A percentile compares a stretch with the other conserved stretches of the same genome.
Conservation (phyloP, 2,113 vertebrate genomes). For the Limanda limanda region DNA sequence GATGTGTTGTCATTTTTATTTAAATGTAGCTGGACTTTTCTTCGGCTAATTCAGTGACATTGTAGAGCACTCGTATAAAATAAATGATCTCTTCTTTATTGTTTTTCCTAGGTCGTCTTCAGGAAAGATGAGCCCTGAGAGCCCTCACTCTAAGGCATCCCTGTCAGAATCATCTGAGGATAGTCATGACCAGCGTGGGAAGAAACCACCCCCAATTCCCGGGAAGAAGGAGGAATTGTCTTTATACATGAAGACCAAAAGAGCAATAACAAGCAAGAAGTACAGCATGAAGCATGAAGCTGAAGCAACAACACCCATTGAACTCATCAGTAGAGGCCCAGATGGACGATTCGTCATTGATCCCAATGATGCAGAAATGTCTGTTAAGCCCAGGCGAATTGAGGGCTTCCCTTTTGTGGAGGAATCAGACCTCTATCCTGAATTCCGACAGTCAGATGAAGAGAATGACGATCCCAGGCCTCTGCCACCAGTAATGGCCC, state of each 20-base stretch:
- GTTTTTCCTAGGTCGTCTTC: conserved; percentile 89
- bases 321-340: conserved; percentile 96
- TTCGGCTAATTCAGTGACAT: not conserved
- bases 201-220: conserved; percentile 89
- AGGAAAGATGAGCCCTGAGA: conserved; percentile 96
- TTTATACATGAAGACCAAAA: conserved; percentile 97
- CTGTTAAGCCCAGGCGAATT: conserved; percentile 90
- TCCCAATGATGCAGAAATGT: conserved; percentile 87
- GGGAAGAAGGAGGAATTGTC: conserved; percentile 95
- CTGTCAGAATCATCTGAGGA: conserved; percentile 95
- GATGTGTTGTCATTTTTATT: not conserved
- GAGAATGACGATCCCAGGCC: conserved; percentile 94
- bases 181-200: conserved; percentile 88
- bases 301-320: conserved; percentile 94
- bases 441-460: conserved; percentile 97
- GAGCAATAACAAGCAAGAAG: conserved; percentile 98
- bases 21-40: not conserved
- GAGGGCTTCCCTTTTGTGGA: conserved; percentile 99
- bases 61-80: not conserved
- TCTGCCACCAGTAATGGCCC: conserved; percentile 89
- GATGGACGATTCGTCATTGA: conserved; percentile 97
- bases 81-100: conserved; percentile 28
- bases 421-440: conserved; percentile 97
- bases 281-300: conserved; percentile 93
- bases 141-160: conserved; percentile 90